Conservation (phyloP, 92 coral and sea anemone genomes). For the Parazoanthus atlanticus region DNA sequence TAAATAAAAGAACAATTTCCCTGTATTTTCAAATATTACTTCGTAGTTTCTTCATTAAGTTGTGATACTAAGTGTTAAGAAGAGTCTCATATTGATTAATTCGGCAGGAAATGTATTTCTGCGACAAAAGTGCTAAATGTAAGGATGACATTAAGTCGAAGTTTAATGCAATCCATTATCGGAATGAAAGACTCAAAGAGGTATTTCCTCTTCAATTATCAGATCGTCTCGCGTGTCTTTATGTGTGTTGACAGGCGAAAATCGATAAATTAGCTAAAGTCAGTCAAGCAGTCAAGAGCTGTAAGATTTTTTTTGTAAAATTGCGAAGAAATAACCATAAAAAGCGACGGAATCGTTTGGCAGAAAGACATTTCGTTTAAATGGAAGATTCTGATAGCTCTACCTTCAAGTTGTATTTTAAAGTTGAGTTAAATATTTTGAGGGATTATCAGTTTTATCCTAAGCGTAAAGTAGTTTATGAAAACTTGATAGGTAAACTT, state of each 20-base stretch:
- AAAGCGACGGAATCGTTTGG: not conserved
- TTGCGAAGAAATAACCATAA: not conserved
- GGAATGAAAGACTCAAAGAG: slow-evolving; percentile 1
- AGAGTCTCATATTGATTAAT: not conserved
- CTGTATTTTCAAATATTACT: not conserved
- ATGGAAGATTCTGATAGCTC: no score
- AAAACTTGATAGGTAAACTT: not conserved
- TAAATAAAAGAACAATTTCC: not conserved
- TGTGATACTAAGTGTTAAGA: slow-evolving; percentile 1
- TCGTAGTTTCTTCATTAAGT: slow-evolving; percentile 11
- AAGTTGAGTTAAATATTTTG: not conserved
- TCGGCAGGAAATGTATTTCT: slow-evolving; percentile 14
- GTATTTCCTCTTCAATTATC: slow-evolving; percentile 16
- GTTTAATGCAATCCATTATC: slow-evolving; percentile 29
- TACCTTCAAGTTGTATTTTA: no score
- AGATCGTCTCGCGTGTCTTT: not conserved
- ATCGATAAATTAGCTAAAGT: not conserved
- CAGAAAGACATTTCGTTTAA: not conserved
- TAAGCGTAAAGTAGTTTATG: not conserved
- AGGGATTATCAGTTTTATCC: no score
- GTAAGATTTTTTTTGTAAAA: not conserved
- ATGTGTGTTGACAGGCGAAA: not conserved
- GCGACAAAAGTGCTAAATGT: slow-evolving; percentile 15
- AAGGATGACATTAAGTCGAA: not conserved
- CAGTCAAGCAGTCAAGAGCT: not conserved